phyloP scores from a whole-genome alignment of 2,797 vertebrate species.

The Phylloscopus collybita region DNA sequence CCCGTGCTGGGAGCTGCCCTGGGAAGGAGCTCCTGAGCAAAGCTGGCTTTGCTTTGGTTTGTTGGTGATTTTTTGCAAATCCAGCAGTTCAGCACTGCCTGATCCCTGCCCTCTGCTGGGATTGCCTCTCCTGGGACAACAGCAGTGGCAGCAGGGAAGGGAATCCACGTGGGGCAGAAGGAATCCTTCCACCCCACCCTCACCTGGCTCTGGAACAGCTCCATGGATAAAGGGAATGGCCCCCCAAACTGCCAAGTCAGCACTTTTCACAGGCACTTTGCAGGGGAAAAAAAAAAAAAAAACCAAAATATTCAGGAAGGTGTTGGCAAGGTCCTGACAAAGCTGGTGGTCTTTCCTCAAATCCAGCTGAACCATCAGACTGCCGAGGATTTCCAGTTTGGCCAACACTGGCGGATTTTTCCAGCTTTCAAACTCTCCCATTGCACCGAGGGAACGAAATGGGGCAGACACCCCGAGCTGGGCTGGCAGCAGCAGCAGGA shows the following conservation, averaged over 20 bases:
- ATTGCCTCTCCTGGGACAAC: background rate
- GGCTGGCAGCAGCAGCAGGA: background rate
- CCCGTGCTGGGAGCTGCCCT: background rate
- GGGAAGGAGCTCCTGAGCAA: background rate
- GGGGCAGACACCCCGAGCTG: background rate
- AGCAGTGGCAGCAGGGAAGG: background rate
- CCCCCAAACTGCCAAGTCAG: background rate
- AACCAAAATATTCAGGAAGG: accelerated
- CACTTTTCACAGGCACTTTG: background rate
- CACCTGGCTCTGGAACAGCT: background rate
- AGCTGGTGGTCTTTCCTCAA: background rate
- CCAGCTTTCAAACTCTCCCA: background rate
- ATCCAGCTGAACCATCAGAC: background rate
- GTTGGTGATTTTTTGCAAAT: background rate
- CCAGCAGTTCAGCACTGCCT: background rate
- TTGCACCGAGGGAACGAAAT: background rate
- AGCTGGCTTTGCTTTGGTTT: background rate
- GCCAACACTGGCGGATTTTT: background rate
- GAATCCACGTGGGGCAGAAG: background rate
- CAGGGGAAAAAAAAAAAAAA: no score
- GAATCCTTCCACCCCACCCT: background rate
- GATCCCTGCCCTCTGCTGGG: background rate
- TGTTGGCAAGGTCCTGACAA: background rate
- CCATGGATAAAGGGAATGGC: background rate
- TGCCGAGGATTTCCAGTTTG: background rate